Conservation (phyloP, 1,140 invertebrate genomes). For the Mamestra configurata region DNA sequence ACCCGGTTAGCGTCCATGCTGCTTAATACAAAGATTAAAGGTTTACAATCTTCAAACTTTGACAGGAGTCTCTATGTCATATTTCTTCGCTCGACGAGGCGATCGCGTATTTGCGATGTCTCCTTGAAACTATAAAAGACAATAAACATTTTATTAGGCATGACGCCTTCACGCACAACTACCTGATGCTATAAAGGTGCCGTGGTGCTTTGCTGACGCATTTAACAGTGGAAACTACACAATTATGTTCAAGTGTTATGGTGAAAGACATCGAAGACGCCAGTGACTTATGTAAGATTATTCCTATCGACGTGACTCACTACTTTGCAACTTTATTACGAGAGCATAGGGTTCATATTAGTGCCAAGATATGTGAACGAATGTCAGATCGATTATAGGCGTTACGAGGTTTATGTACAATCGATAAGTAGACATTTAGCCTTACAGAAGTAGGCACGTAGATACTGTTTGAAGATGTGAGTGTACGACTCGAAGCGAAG, state of each 20-base stretch:
- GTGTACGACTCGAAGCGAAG: conserved; percentile 12
- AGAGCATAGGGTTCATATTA: conserved; percentile 15
- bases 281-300: conserved; percentile 40
- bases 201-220: conserved; percentile 61
- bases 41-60: conserved; percentile 66
- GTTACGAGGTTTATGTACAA: conserved; percentile 39
- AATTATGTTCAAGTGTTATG: conserved; percentile 48
- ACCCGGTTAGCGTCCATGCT: conserved; percentile 81
- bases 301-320: conserved; percentile 15
- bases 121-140: conserved; percentile 86
- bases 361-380: conserved; percentile 27
- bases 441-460: neutral
- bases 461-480: neutral
- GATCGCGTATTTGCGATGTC: conserved; percentile 80
- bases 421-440: conserved; percentile 26
- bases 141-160: conserved; percentile 72
- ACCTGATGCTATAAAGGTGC: conserved; percentile 62
- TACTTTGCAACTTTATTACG: conserved; percentile 16
- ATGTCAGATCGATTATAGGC: conserved; percentile 31
- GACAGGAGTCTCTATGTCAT: conserved; percentile 75
- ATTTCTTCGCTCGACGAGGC: conserved; percentile 74
- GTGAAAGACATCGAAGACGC: conserved; percentile 42
- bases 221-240: conserved; percentile 50
- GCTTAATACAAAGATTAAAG: conserved; percentile 64
- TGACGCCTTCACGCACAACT: conserved; percentile 57